A percentile compares a stretch with the other conserved stretches of the same genome.
phyloP scores from a whole-genome alignment of 1,140 invertebrate genomes.

The Phymastichus coffea region DNA sequence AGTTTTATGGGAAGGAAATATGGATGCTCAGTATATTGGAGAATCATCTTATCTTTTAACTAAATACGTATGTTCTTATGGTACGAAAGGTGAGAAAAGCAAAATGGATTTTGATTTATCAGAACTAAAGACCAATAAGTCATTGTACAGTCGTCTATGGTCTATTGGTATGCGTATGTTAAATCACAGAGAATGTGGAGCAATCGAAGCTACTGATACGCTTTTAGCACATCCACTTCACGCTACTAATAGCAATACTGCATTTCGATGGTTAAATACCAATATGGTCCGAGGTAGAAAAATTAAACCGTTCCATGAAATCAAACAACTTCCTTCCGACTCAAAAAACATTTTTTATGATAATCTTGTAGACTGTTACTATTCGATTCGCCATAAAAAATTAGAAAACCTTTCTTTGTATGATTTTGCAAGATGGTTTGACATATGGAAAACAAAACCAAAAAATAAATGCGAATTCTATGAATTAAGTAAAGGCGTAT shows the following conservation, averaged over 20 bases:
- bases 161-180: constrained; percentile 33
- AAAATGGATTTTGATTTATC: constrained; percentile 4
- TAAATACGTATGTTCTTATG: constrained; percentile 39
- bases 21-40: constrained; percentile 45
- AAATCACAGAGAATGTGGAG: constrained; percentile 41
- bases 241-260: constrained; percentile 42
- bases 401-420: constrained; percentile 23
- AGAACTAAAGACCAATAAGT: constrained; percentile 24
- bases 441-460: constrained; percentile 24
- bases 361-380: constrained; percentile 33
- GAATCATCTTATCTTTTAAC: constrained; percentile 41
- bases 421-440: constrained; percentile 32
- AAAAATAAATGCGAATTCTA: background rate
- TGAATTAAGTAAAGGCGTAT: constrained; percentile 24
- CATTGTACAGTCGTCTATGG: constrained; percentile 29
- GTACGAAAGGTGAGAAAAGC: constrained; percentile 34
- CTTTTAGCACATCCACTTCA: constrained; percentile 39
- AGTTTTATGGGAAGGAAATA: constrained; percentile 42
- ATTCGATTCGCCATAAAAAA: constrained; percentile 30
- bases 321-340: constrained; percentile 27
- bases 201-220: constrained; percentile 43
- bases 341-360: constrained; percentile 35
- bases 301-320: constrained; percentile 34
- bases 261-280: constrained; percentile 43
- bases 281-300: constrained; percentile 36